These are phyloP conservation scores for Micronycteris hirsuta DNA, from an alignment of 2,113 vertebrate genomes.

Conservation along the genomic window DNA sequence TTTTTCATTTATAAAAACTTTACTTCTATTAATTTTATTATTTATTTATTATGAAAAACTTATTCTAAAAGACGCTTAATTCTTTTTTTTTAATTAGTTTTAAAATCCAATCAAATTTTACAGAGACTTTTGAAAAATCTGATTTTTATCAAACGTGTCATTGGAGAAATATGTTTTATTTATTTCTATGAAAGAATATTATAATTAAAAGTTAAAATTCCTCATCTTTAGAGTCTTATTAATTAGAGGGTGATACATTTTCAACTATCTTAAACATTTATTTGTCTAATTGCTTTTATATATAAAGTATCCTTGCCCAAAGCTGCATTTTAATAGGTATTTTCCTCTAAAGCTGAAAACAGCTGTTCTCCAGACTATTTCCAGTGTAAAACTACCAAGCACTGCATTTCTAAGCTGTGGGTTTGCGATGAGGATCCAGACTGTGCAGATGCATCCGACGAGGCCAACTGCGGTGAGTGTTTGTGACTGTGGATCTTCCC, in stretches of 20 bases:
- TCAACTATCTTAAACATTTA: not conserved
- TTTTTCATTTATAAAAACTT: not conserved
- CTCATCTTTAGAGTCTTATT: not conserved
- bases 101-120: not conserved
- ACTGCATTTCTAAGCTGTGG: conserved; percentile 98
- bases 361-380: conserved; percentile 98
- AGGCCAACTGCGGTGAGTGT: conserved; percentile 96
- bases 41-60: not conserved
- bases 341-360: conserved; percentile 90
- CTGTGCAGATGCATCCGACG: conserved; percentile 96
- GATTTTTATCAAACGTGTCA: not conserved
- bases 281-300: not conserved
- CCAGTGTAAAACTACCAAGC: conserved; percentile 97
- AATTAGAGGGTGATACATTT: not conserved
- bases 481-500: fast-evolving
- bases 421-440: conserved; percentile 98
- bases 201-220: too few relatives aligned
- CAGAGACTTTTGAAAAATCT: not conserved
- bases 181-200: not conserved
- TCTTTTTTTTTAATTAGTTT: not conserved
- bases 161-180: not conserved
- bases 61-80: not conserved
- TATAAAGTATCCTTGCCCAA: conserved; percentile 37
- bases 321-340: conserved; percentile 28
- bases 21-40: not conserved